These are phyloP conservation scores for Lucilia cuprina DNA, from an alignment of 1,140 invertebrate species.

Conservation along the genomic window DNA sequence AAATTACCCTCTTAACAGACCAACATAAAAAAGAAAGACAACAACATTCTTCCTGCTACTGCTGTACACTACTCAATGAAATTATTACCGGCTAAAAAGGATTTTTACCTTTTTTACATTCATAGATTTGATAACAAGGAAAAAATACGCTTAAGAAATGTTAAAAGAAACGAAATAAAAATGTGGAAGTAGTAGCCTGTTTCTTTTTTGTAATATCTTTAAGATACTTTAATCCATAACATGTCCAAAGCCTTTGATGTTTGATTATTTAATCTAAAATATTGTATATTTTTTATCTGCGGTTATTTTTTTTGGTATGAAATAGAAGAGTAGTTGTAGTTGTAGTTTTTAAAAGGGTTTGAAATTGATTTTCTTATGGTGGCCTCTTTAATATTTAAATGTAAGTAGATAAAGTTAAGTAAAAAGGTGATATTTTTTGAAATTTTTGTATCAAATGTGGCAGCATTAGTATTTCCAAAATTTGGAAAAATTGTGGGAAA, in stretches of 20 bases:
- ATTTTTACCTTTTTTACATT: slow-evolving; percentile 20
- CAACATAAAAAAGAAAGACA: not conserved
- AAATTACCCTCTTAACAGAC: slow-evolving; percentile 27
- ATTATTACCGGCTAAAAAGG: slow-evolving; percentile 21
- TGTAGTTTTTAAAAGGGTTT: not conserved
- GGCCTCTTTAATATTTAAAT: not conserved
- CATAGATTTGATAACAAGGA: slow-evolving; percentile 21
- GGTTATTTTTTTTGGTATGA: not conserved
- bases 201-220: not conserved
- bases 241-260: not conserved
- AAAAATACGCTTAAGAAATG: not conserved
- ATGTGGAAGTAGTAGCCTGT: slow-evolving; percentile 12
- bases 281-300: not conserved
- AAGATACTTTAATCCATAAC: not conserved
- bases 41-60: not conserved
- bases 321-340: not conserved
- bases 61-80: not conserved
- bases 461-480: no score
- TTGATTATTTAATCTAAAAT: not conserved
- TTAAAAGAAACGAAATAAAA: not conserved
- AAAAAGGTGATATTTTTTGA: not conserved
- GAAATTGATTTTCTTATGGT: not conserved
- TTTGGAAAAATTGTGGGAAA: no score
- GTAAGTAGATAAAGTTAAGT: not conserved
- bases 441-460: no score